Base-by-base conservation (phyloP, 2,888 invertebrate genomes). In the Eubasilissa splendida region DNA sequence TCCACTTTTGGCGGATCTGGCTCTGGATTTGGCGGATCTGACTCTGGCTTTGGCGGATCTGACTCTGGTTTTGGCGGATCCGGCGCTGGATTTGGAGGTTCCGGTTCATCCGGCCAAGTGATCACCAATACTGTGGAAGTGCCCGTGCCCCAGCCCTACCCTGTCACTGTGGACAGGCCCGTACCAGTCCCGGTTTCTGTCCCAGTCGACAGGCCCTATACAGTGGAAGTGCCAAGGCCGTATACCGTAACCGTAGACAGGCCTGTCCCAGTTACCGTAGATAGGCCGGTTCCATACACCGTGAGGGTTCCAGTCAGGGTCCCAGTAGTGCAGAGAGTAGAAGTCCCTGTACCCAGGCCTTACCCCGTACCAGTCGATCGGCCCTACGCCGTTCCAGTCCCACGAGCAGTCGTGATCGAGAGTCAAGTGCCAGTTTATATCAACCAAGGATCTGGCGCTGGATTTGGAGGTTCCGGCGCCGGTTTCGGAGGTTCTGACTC, bases 151-250 rank as follows among this genome's bases (percentile, higher is more conserved):
- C 90, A 90, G 1, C 91, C 91, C 1, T 91, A 90, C 81, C 90
- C 91, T 3, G 91, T 91, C 0, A 87, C 90, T 12, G 90, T 91
- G 0, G 90, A 90, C 79, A 88, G 90, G 65, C 90, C 90, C 9
- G 88, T 89, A 12, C 89, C 90, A 2, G 88, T 88, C 63, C 89
- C 89, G 76, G 88, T 91, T 14, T 88, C 91, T 2, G 87, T 88
- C 22, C 88, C 91, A 52, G 89, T 91, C 70, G 88, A 91, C 88
- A 87, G 91, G 80, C 91, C 92, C 78, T 90, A 91, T 85, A 88
- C 90, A n/a, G 89, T 92, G 42, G 86, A 90, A 76, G 90, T 91
- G 10, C 90, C 91, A 82, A 79, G 79, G 53, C 83, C 80, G 5
- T 83, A 83, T 12, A 78, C 83, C 42, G 82, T 83, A 10, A 80